These are phyloP conservation scores for Emesis furor DNA, from an alignment of 2,888 invertebrate species.

Conservation along the genomic window DNA sequence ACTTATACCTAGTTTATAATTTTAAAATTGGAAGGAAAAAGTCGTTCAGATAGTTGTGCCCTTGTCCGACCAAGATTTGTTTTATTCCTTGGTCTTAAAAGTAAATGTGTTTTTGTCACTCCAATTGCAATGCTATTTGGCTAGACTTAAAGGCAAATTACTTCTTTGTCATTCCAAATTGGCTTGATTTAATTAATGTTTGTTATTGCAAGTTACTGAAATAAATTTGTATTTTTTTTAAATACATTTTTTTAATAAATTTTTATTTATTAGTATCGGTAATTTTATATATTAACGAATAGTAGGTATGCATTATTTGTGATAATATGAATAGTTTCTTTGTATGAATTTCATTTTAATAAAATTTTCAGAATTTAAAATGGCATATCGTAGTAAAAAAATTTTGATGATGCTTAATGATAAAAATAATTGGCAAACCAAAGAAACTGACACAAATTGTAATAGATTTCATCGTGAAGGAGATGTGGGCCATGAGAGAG, in stretches of 20 bases:
- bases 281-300: neutral
- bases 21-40: conserved; percentile 12
- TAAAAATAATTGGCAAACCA: conserved; percentile 8
- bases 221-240: conserved; percentile 4
- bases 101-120: conserved; percentile 4
- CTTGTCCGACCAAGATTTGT: conserved; percentile 9
- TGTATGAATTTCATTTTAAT: conserved; percentile 4
- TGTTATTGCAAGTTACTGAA: conserved; percentile 5
- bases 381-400: neutral
- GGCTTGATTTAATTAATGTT: conserved; percentile 2
- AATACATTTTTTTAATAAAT: neutral
- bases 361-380: neutral
- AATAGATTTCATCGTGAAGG: neutral
- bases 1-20: conserved; percentile 8
- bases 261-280: conserved; percentile 2
- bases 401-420: conserved; percentile 7
- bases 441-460: conserved; percentile 3
- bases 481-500: conserved; percentile 2
- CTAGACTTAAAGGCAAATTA: conserved; percentile 8
- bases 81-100: conserved; percentile 14
- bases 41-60: conserved; percentile 1
- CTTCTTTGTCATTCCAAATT: conserved; percentile 3
- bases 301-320: neutral
- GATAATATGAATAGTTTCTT: neutral
- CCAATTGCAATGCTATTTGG: conserved; percentile 2